Evolutionary conservation across 2,888 invertebrate genomes (phyloP), one percentile per base, ranked within the genome.

Genomic region (Dasysyrphus albostriatus): DNA sequence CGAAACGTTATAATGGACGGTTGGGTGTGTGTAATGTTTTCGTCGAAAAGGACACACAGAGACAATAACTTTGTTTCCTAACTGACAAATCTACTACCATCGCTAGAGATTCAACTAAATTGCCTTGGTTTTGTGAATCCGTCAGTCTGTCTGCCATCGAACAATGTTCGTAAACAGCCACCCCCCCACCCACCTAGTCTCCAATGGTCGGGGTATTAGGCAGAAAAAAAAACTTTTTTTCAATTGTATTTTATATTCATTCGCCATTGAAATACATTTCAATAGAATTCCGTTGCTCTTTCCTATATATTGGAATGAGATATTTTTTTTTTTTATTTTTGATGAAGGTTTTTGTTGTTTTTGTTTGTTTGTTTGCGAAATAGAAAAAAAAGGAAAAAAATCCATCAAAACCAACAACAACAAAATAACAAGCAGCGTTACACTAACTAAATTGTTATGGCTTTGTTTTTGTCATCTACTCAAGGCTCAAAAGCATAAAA

Each of bases 381-480:
- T 24, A 24, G 24, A 24, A 24, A n/a, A 14, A 42, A 16, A 34
- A 12, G 42, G 9, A n/a, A 2, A 39, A 44, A 72, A 47, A 65
- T 69, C 54, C 69, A 54, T 69, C 69, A 63, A 61, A 82, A 63
- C 61, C 42, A 51, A 77, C 42, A 59, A 49, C 47, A 70, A 19
- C 29, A 65, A 44, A 83, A 69, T 58, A 65, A 74, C 69, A 54
- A 24, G 24, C 24, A 84, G 49, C 75, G 70, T 59, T 65, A 80
- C 83, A 80, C 84, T 67, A 54, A 72, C 75, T 67, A 84, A 84
- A 84, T 76, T 80, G 84, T 76, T 84, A 84, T 80, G 84, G 75
- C 80, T 84, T 80, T 84, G 80, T 84, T 84, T 80, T 84, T 80
- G 70, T 75, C 80, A 80, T 80, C 75, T 16, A 47, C 74, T 61